These are phyloP conservation scores for Seira musarum DNA, from an alignment of 2,888 invertebrate genomes.

Conservation along the genomic window DNA sequence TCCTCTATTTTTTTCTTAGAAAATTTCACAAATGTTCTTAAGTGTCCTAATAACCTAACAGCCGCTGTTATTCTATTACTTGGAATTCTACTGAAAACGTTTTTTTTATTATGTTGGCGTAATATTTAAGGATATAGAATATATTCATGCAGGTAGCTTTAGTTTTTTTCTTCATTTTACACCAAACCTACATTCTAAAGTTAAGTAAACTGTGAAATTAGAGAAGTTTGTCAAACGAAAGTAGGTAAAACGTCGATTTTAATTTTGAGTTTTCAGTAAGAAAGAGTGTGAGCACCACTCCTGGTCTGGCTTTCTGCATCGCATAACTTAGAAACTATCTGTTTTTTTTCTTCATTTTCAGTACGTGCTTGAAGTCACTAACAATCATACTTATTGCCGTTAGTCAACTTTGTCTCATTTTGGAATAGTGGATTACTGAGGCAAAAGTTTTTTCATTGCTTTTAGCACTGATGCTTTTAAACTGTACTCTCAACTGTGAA, in stretches of 20 bases:
- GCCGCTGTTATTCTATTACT: too few relatives aligned
- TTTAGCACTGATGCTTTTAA: slow-evolving; percentile 1
- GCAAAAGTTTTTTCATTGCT: slow-evolving; percentile 9
- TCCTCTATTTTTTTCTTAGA: too few relatives aligned
- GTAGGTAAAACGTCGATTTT: slow-evolving; percentile 1
- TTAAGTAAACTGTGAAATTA: neutral
- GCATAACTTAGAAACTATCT: slow-evolving; percentile 1
- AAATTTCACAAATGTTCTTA: too few relatives aligned
- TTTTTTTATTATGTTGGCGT: too few relatives aligned
- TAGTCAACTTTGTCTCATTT: slow-evolving; percentile 40
- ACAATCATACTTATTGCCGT: slow-evolving; percentile 31
- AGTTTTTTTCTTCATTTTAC: too few relatives aligned
- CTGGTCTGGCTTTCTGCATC: neutral
- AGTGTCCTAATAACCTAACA: too few relatives aligned
- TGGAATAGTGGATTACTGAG: slow-evolving; percentile 26
- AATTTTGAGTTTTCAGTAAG: slow-evolving; percentile 3
- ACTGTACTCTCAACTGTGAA: neutral
- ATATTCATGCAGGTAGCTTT: too few relatives aligned
- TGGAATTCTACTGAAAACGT: too few relatives aligned
- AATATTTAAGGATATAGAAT: too few relatives aligned
- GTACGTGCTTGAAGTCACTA: slow-evolving; percentile 20
- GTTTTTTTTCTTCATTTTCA: slow-evolving; percentile 16
- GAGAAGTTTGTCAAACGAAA: too few relatives aligned
- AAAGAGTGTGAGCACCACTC: neutral
- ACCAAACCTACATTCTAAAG: too few relatives aligned